phyloP scores from a whole-genome alignment of 1,140 invertebrate genomes.

The Episyrphus balteatus region DNA sequence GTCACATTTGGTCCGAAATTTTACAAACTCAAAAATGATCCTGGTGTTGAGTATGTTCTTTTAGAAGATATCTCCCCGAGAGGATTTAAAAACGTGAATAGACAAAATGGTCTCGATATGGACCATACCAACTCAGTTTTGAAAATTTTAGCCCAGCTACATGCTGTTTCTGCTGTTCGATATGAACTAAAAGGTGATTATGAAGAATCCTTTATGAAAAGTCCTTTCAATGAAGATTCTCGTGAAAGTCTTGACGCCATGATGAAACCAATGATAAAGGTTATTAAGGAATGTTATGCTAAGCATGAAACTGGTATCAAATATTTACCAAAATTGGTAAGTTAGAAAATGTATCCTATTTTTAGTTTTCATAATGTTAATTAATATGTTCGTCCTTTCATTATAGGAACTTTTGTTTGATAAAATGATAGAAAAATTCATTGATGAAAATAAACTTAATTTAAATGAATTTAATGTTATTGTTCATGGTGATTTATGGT shows the following conservation, averaged over 20 bases:
- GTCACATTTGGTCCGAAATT: constrained; percentile 17
- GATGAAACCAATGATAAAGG: background rate
- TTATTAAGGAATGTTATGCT: background rate
- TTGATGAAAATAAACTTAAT: constrained; percentile 3
- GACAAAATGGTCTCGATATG: constrained; percentile 39
- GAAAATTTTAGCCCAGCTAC: constrained; percentile 44
- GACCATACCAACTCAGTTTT: constrained; percentile 39
- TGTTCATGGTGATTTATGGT: constrained; percentile 48
- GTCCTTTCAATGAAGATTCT: constrained; percentile 2
- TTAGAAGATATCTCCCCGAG: constrained; percentile 39
- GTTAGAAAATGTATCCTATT: too few relatives aligned
- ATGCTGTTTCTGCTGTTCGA: constrained; percentile 33
- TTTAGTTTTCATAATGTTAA: too few relatives aligned
- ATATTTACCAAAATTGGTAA: too few relatives aligned
- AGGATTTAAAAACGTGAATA: constrained; percentile 43
- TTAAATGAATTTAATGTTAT: constrained; percentile 45
- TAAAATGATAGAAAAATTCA: too few relatives aligned
- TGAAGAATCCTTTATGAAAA: background rate
- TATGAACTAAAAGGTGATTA: constrained; percentile 12
- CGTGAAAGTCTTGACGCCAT: constrained; percentile 1
- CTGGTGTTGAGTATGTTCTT: constrained; percentile 27
- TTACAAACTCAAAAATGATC: constrained; percentile 5
- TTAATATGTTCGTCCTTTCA: too few relatives aligned
- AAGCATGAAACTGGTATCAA: too few relatives aligned
- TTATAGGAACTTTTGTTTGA: too few relatives aligned